These are phyloP conservation scores for Acronicta psi DNA, from an alignment of 2,888 invertebrate species.

Conservation along the genomic window DNA sequence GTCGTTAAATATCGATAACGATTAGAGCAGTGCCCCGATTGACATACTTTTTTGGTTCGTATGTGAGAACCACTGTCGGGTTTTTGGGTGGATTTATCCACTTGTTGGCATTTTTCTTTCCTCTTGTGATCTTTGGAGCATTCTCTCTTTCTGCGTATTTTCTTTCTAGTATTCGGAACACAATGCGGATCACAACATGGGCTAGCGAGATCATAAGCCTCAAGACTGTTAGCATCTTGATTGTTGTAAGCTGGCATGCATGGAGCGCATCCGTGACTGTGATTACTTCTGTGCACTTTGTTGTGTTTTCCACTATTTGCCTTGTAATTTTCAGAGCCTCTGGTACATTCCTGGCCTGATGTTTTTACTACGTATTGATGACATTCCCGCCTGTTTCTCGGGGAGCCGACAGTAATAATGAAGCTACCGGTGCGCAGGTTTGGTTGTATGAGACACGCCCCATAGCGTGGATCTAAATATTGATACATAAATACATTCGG, in stretches of 20 bases:
- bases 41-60: constrained; percentile 81
- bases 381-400: constrained; percentile 90
- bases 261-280: constrained; percentile 91
- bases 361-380: constrained; percentile 91
- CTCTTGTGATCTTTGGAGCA: constrained; percentile 90
- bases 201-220: constrained; percentile 95
- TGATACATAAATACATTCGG: constrained; percentile 89
- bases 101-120: constrained; percentile 89
- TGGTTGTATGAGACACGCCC: constrained; percentile 91
- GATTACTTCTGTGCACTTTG: constrained; percentile 76
- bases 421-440: constrained; percentile 91
- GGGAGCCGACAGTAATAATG: constrained; percentile 92
- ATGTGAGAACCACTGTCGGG: constrained; percentile 83
- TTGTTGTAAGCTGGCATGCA: constrained; percentile 91
- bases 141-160: constrained; percentile 88
- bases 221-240: constrained; percentile 93
- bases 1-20: constrained; percentile 91
- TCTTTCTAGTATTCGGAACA: constrained; percentile 91
- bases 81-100: constrained; percentile 83
- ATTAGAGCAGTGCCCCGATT: constrained; percentile 77
- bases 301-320: constrained; percentile 73
- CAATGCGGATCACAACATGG: constrained; percentile 96
- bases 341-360: constrained; percentile 73
- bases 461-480: constrained; percentile 92
- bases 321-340: constrained; percentile 76